These are phyloP conservation scores for Macrotus californicus DNA, from an alignment of 2,113 vertebrate species.

Conservation along the genomic window DNA sequence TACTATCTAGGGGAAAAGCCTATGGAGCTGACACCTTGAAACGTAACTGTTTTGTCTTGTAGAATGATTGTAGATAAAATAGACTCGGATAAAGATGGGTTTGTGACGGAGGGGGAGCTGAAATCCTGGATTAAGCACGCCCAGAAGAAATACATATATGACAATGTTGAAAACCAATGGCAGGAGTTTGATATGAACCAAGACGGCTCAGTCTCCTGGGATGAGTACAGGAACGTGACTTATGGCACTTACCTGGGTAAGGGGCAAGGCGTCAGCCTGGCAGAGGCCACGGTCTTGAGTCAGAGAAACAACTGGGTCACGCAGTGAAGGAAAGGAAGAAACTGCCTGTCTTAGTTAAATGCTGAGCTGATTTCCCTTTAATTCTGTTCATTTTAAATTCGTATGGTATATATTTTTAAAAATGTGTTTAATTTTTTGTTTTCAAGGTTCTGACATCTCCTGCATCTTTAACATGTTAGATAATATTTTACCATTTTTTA, in stretches of 20 bases:
- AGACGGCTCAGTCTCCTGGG: conserved; percentile 87
- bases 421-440: conserved; percentile 1
- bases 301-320: conserved; percentile 68
- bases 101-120: conserved; percentile 85
- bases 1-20: conserved; percentile 26
- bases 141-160: conserved; percentile 84
- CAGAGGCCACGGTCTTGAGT: neutral
- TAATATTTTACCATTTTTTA: conserved; percentile 19
- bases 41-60: conserved; percentile 77
- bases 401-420: neutral
- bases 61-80: conserved; percentile 88
- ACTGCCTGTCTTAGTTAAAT: neutral
- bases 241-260: conserved; percentile 89
- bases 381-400: conserved; percentile 24
- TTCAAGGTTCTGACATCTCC: conserved; percentile 19
- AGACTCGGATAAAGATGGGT: conserved; percentile 83
- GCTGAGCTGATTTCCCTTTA: neutral
- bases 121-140: conserved; percentile 85
- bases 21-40: conserved; percentile 67
- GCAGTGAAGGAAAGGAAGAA: conserved; percentile 16
- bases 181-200: conserved; percentile 83
- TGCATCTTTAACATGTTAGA: conserved; percentile 41
- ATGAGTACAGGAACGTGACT: conserved; percentile 88
- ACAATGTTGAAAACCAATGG: conserved; percentile 84
- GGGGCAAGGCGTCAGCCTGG: conserved; percentile 63